Base-by-base conservation (phyloP, 1,140 invertebrate species). In the Drosophila burlai region DNA sequence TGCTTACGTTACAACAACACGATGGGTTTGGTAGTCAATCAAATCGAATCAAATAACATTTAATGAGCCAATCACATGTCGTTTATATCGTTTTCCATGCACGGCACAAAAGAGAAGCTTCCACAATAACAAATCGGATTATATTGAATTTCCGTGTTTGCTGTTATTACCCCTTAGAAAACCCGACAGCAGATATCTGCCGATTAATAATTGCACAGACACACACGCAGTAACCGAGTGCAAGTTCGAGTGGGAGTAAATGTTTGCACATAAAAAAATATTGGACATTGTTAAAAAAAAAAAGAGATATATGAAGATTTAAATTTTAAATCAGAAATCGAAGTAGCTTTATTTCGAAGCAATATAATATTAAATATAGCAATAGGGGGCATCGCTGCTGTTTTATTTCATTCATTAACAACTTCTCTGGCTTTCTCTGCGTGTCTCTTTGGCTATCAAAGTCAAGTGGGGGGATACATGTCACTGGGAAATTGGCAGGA, bases 31-130 rank as follows among this genome's bases (percentile, higher is more conserved):
- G 36, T 26, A 57, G 21, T 57, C 54, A 57, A 57, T 57, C 54
- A 57, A 57, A 26, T 57, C 36, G 21, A 57, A 57, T 57, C 54
- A 57, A 57, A 57, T 40, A 40, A 38, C 36, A 57, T 57, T 57
- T 57, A 57, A 57, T 57, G 54, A 57, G 54, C 54, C 54, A 57
- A 57, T 57, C 54, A 57, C 54, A 55, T 55, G 38, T 40, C 34
- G 38, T 40, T 57, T 57, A 55, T 55, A 34, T 16, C 34, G 52
- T 38, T 58, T 58, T 58, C 36, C 10, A 9, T 58, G 52, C 52
- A 38, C 34, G 24, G 34, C 34, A 24, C 52, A 24, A 42, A 60
- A 26, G 38, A 15, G 18, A 24, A 64, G 34, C 54, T 24, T 13
- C 13, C 55, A 29, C 62, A 42, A 21, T 24, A 43, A 40, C 26